Evolutionary conservation across 2,888 invertebrate genomes (phyloP).

Genomic region (Drosophila lutescens): DNA sequence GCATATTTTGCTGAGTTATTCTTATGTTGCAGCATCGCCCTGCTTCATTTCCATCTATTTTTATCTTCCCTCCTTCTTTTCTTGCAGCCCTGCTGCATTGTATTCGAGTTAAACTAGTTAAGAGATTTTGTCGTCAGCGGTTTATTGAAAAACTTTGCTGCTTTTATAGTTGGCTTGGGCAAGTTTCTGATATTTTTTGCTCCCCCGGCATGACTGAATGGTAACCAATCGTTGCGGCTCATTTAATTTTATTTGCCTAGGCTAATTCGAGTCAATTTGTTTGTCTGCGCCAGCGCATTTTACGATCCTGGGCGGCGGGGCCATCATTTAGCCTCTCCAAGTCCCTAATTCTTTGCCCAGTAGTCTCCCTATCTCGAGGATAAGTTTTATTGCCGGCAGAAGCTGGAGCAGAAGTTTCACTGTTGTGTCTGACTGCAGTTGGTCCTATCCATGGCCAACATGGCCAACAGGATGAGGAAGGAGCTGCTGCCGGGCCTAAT

Average conservation of each 20-base stretch:
- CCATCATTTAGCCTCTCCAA: slow-evolving; percentile 33
- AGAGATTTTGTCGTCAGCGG: slow-evolving; percentile 64
- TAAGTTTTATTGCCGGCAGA: slow-evolving; percentile 38
- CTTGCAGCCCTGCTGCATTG: slow-evolving; percentile 11
- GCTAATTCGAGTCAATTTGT: slow-evolving; percentile 69
- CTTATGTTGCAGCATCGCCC: slow-evolving; percentile 34
- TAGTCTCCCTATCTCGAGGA: background rate
- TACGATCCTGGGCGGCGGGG: slow-evolving; percentile 26
- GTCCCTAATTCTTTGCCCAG: background rate
- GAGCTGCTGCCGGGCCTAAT: slow-evolving; percentile 20
- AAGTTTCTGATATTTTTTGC: slow-evolving; percentile 12
- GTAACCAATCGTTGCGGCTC: slow-evolving; percentile 56
- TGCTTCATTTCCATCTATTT: slow-evolving; percentile 19
- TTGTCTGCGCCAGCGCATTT: slow-evolving; percentile 50
- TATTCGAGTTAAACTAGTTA: slow-evolving; percentile 67
- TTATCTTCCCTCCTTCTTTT: background rate
- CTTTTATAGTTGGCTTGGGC: slow-evolving; percentile 42
- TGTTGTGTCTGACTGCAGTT: slow-evolving; percentile 13
- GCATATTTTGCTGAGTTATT: slow-evolving; percentile 69
- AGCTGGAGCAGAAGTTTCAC: slow-evolving; percentile 30
- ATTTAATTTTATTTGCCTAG: slow-evolving; percentile 63
- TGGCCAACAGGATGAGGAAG: background rate
- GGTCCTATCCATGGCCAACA: background rate
- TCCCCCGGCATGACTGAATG: slow-evolving; percentile 22
- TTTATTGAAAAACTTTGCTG: slow-evolving; percentile 72